phyloP scores from a whole-genome alignment of 2,797 vertebrate genomes.

The Mormyrus proboscirostris region DNA sequence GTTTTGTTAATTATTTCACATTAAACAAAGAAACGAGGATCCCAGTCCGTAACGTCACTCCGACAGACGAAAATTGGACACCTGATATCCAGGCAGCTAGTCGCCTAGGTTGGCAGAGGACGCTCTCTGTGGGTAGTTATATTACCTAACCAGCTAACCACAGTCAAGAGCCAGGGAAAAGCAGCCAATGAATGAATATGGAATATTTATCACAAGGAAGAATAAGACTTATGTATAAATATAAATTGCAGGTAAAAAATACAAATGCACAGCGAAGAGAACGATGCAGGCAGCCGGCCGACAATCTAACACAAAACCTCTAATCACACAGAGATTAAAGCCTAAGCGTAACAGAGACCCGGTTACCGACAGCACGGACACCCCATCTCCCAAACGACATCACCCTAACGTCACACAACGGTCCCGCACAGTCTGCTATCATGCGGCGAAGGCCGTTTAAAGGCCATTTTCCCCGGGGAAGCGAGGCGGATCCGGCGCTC shows the following conservation, averaged over 20 bases:
- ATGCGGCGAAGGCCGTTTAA: not conserved
- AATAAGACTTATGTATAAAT: not conserved
- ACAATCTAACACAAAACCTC: not conserved
- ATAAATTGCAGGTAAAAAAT: not conserved
- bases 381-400: not conserved
- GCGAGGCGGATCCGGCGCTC: constrained; percentile 4
- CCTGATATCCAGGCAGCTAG: not conserved
- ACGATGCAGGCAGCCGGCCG: not conserved
- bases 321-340: not conserved
- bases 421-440: not conserved
- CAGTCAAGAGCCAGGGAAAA: not conserved
- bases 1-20: not conserved
- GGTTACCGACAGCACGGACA: not conserved
- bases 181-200: not conserved
- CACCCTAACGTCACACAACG: not conserved
- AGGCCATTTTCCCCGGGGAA: not conserved
- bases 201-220: not conserved
- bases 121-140: not conserved
- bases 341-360: not conserved
- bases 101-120: not conserved
- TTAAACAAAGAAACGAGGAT: not conserved
- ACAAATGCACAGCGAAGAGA: not conserved
- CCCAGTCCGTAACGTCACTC: not conserved
- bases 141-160: not conserved
- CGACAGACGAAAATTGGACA: not conserved